Base-by-base conservation (phyloP, 2,113 vertebrate genomes). In the Percina caprodes region DNA sequence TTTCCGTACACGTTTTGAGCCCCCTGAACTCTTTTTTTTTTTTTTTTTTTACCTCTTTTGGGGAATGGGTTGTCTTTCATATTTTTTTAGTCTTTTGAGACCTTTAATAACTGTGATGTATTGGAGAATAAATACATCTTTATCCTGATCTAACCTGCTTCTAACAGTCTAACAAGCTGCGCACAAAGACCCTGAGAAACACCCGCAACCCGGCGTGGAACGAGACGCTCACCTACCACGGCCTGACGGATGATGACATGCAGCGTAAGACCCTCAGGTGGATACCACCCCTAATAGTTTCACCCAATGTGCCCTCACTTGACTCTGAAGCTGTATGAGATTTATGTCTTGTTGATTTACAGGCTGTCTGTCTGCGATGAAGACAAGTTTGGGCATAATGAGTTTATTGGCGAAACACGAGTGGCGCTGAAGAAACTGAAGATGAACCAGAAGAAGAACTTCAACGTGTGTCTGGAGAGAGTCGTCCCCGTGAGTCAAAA, bases 371-470 rank as follows among this genome's bases (percentile, higher is more conserved):
- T 99, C 77, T 99, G 98, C 1, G 98, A 99, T 13, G 98, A 99
- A 88, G 98, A 99, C 93, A 99, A 99, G 85, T 99, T 99, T 11
- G 98, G 98, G 59, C 98, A 99, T 80, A 99, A 99, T 3, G 98
- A 99, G 84, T 99, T 99, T 48, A 99, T 99, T 0, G 98, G 98
- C 4, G 98, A 99, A 94, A 99, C 97, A 10, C 91, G 98, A 72
- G 97, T 99, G 92, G 96, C 97, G 0, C 94, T 99, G 89, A 99
- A 99, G 95, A 99, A 99, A 55, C 91, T 99, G 86, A 99, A 99
- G 90, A 88, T 96, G 51, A 97, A 97, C 86, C 97, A 97, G 95
- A 98, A 97, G 86, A 99, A 97, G 93, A 97, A 97, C 92, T 98
- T 97, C 90, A 99, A 96, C 54, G 97, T 99, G 89, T 99, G 98